Evolutionary conservation across 64 coral and sea anemone genomes (phyloP), one percentile per base, ranked within the genome.

Genomic region (Montipora efflorescens): DNA sequence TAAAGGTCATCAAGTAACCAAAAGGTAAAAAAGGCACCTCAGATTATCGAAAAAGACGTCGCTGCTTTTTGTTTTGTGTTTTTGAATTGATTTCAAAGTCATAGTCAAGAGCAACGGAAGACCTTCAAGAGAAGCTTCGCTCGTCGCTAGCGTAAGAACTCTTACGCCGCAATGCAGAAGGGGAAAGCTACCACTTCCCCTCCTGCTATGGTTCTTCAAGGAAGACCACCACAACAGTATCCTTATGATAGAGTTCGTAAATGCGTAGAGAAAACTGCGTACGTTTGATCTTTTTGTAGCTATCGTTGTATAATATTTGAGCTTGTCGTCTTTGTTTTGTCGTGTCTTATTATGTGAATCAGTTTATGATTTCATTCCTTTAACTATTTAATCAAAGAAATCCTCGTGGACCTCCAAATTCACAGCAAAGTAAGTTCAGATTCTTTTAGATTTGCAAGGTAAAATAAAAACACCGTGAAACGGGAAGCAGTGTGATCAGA

Each of bases 91-190:
- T 95, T 79, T 95, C 77, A 53, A 68, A 86, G 73, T 85, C 75
- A 95, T 67, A 95, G 93, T 90, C 87, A 67, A 87, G 91, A 75
- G 69, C 82, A 92, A 97, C 93, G 89, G 96, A 97, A 97, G 96
- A 97, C 96, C 89, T 97, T 97, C 93, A 89, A 79, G 87, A 92
- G 89, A 90, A 93, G 93, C 88, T 95, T 95, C 89, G 73, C 85
- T 67, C 87, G 80, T 94, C 87, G 94, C 91, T 79, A 91, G 96
- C 96, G 96, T 97, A 88, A 89, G 90, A 95, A 95, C 89, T 89
- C 96, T 95, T 87, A 50, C 90, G 81, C 95, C 93, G 90, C 79
- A 53, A 97, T 97, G 95, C 94, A 92, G 94, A 97, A 97, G 92
- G 95, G 95, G 95, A 97, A 97, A 94, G 81, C 62, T 79, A 62